A percentile compares a stretch with the other conserved stretches of the same genome.
These are phyloP conservation scores for Idris sp. DNA, from an alignment of 1,140 invertebrate genomes.

Conservation along the genomic window DNA sequence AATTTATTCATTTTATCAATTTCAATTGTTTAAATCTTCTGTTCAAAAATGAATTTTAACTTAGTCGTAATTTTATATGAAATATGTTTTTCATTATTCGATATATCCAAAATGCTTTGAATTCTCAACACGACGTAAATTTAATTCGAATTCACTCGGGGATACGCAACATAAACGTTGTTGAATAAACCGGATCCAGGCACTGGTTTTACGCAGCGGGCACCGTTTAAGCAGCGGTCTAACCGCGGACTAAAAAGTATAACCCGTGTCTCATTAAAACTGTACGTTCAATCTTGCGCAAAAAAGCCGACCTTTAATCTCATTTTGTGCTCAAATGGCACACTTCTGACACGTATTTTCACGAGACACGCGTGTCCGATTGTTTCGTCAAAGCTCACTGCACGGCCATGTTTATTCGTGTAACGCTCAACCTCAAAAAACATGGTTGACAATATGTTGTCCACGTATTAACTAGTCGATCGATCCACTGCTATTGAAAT, in stretches of 20 bases:
- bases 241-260: constrained; percentile 35
- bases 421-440: constrained; percentile 48
- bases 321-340: constrained; percentile 17
- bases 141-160: too few relatives aligned
- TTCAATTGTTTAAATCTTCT: too few relatives aligned
- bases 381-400: constrained; percentile 9
- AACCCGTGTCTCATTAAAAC: constrained; percentile 33
- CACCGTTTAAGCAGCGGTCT: constrained; percentile 20
- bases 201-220: constrained; percentile 8
- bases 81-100: too few relatives aligned
- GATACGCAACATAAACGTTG: too few relatives aligned
- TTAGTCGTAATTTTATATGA: too few relatives aligned
- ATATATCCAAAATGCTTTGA: too few relatives aligned
- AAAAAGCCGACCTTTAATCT: constrained; percentile 48
- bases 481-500: too few relatives aligned
- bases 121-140: too few relatives aligned
- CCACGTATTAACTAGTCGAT: constrained; percentile 35
- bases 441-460: constrained; percentile 38
- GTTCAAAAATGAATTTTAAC: too few relatives aligned
- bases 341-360: background rate
- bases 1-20: too few relatives aligned
- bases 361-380: constrained; percentile 11
- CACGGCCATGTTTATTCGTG: constrained; percentile 35
- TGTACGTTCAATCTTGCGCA: constrained; percentile 39
- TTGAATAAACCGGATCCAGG: constrained; percentile 11